Evolutionary conservation across 2,113 vertebrate species (phyloP).

Genomic region (Gnathonemus longibarbis): DNA sequence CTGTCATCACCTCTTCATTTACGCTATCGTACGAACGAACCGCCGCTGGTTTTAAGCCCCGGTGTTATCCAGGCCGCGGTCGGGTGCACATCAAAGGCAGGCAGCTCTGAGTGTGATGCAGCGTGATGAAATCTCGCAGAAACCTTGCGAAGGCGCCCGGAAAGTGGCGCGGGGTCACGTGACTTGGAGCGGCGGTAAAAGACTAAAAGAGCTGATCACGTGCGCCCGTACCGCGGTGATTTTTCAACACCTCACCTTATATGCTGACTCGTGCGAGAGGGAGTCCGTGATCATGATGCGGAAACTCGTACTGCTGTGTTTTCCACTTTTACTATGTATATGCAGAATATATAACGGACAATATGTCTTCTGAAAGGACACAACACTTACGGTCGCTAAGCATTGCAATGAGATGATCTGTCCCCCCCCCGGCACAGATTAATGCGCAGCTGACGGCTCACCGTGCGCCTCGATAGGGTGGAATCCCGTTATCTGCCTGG

Average conservation of each 20-base stretch:
- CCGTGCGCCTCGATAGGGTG: constrained; percentile 2
- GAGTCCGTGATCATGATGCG: background rate
- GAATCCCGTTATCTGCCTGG: constrained; percentile 17
- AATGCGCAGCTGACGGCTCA: constrained; percentile 17
- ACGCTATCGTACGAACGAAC: background rate
- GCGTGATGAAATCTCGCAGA: background rate
- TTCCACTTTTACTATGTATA: background rate
- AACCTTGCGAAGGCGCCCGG: background rate
- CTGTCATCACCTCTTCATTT: constrained; percentile 8
- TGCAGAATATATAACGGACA: background rate
- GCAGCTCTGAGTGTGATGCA: background rate
- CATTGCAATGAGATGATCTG: background rate
- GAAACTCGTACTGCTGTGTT: background rate
- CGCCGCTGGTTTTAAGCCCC: background rate
- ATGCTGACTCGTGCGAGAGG: background rate
- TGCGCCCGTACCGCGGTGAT: background rate
- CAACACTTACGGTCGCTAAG: background rate
- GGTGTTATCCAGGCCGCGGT: background rate
- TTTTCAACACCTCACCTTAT: background rate
- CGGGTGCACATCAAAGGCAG: background rate
- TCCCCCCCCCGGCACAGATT: constrained; percentile 4
- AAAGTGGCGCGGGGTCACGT: background rate
- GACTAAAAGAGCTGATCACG: background rate
- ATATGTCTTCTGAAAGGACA: background rate
- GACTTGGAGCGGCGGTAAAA: background rate